Conservation (phyloP, 2,888 invertebrate genomes). For the Aproaerema taeniolella region DNA sequence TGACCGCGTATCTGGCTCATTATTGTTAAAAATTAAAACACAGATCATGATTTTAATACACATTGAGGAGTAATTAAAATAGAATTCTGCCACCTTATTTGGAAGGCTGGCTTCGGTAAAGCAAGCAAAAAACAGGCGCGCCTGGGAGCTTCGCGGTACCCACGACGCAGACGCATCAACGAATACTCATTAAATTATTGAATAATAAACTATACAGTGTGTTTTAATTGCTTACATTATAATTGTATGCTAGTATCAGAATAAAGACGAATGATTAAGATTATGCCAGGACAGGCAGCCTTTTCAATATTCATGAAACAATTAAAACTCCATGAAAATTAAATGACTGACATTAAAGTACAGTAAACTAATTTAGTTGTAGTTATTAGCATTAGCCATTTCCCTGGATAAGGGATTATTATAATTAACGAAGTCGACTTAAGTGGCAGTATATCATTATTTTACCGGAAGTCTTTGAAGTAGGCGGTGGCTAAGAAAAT, state of each 20-base stretch:
- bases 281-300: constrained; percentile 25
- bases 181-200: constrained; percentile 41
- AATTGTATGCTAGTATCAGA: constrained; percentile 32
- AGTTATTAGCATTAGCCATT: constrained; percentile 44
- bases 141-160: constrained; percentile 16
- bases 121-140: constrained; percentile 42
- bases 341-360: constrained; percentile 9
- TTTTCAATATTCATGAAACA: constrained; percentile 57
- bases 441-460: too few species aligned
- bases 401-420: constrained; percentile 38
- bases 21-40: constrained; percentile 45
- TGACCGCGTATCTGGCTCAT: constrained; percentile 28
- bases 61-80: constrained; percentile 65
- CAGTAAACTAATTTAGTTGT: constrained; percentile 11
- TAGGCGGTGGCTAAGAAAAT: too few species aligned
- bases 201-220: constrained; percentile 41
- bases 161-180: constrained; percentile 22
- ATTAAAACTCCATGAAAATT: constrained; percentile 43
- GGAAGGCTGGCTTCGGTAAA: constrained; percentile 38
- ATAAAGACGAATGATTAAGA: constrained; percentile 36
- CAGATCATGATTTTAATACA: constrained; percentile 57
- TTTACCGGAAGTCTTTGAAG: too few species aligned
- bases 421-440: too few species aligned
- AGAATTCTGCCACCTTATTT: constrained; percentile 53
- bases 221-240: constrained; percentile 48